phyloP scores from a whole-genome alignment of 64 coral and sea anemone species.

The Montipora cactus region DNA sequence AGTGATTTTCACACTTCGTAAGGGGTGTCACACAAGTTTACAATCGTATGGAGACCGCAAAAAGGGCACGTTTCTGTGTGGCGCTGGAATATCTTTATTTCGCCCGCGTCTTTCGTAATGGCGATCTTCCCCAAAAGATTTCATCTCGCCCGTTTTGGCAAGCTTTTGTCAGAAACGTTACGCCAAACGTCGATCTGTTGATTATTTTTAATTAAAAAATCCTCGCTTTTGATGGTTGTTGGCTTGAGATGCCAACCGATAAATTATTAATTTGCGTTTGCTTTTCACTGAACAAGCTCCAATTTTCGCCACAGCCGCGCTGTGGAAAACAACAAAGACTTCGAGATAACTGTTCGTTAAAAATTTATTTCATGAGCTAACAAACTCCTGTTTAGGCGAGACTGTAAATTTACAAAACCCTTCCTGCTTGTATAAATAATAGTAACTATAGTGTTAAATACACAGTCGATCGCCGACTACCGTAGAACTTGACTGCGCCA shows the following conservation, averaged over 20 bases:
- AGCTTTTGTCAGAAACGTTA: slow-evolving; percentile 76
- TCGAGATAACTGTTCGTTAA: slow-evolving; percentile 73
- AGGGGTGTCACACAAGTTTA: background rate
- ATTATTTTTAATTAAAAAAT: slow-evolving; percentile 75
- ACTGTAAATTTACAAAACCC: slow-evolving; percentile 99
- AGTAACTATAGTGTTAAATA: slow-evolving; percentile 95
- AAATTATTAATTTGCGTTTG: slow-evolving; percentile 51
- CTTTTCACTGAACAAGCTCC: slow-evolving; percentile 26
- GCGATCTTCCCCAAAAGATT: background rate
- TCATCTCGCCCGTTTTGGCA: slow-evolving; percentile 14
- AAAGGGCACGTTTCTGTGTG: background rate
- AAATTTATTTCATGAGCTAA: slow-evolving; percentile 99
- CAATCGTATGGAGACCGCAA: background rate
- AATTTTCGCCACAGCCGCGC: background rate
- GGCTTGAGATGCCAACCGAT: slow-evolving; percentile 38
- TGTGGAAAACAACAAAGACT: background rate
- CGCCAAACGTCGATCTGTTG: slow-evolving; percentile 56
- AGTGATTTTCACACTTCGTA: slow-evolving; percentile 47
- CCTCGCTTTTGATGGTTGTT: slow-evolving; percentile 53
- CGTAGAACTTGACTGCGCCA: background rate
- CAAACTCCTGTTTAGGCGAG: slow-evolving; percentile 91
- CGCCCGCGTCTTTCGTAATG: background rate
- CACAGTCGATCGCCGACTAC: slow-evolving; percentile 72
- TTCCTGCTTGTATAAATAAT: slow-evolving; percentile 98
- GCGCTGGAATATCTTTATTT: background rate